Percentiles rank a stretch among this genome's conserved stretches.
These are phyloP conservation scores for Cinara cedri DNA, from an alignment of 2,888 invertebrate species.

Conservation along the genomic window DNA sequence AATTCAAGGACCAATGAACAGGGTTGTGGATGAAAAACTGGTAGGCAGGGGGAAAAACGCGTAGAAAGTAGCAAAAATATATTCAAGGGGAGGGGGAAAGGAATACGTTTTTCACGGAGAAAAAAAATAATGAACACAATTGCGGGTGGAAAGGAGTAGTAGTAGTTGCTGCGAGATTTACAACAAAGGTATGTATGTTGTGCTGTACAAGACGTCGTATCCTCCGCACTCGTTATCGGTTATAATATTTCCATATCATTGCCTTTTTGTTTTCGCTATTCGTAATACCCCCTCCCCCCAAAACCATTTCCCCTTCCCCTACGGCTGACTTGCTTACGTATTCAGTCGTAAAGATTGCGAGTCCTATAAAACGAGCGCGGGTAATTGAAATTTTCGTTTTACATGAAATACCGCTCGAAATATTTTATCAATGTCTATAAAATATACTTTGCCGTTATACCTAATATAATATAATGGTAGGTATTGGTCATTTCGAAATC, in stretches of 20 bases:
- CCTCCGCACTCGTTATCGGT: constrained; percentile 39
- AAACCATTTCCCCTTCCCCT: no score
- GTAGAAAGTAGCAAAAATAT: constrained; percentile 25
- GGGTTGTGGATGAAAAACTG: constrained; percentile 1
- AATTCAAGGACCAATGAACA: constrained; percentile 12
- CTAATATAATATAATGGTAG: no score
- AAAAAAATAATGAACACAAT: constrained; percentile 47
- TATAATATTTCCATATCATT: constrained; percentile 56
- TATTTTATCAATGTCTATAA: constrained; percentile 8
- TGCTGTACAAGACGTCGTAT: constrained; percentile 19
- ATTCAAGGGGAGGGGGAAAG: neutral
- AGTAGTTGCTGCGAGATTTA: constrained; percentile 23
- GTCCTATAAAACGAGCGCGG: neutral
- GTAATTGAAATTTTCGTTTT: constrained; percentile 29
- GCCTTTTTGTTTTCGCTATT: constrained; percentile 51
- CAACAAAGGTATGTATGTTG: constrained; percentile 23
- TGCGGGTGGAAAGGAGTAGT: constrained; percentile 2
- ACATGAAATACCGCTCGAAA: neutral
- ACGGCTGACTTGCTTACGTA: constrained; percentile 16
- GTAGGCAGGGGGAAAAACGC: neutral
- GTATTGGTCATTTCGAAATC: no score
- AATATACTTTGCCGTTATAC: no score
- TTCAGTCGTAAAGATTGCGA: constrained; percentile 45
- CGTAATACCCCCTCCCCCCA: neutral
- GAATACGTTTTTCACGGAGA: constrained; percentile 31